Percentiles rank a stretch among this genome's conserved stretches.
Conservation (phyloP, 2,113 vertebrate species). For the Atrichornis clamosus region DNA sequence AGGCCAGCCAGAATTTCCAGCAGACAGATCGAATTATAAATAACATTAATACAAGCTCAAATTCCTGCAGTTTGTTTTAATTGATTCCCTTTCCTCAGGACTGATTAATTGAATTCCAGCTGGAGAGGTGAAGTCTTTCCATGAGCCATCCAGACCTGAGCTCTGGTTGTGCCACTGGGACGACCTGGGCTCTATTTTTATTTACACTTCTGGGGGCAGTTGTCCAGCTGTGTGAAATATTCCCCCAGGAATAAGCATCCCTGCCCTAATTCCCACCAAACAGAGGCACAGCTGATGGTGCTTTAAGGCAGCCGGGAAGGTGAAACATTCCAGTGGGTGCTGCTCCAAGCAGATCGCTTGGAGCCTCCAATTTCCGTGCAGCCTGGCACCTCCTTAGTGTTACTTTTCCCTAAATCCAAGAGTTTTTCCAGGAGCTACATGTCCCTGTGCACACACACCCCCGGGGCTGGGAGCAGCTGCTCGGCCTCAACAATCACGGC, state of each 20-base stretch:
- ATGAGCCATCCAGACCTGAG: neutral
- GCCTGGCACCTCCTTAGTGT: neutral
- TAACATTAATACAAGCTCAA: neutral
- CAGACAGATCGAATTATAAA: neutral
- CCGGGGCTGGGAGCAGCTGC: neutral
- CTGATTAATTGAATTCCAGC: neutral
- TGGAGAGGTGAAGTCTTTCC: neutral
- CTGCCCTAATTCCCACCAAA: neutral
- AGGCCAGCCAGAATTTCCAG: neutral
- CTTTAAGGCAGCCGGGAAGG: rapidly evolving
- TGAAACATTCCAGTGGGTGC: neutral
- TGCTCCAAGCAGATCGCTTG: too few relatives aligned
- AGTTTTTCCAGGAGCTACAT: neutral
- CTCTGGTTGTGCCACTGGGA: neutral
- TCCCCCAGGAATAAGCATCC: neutral
- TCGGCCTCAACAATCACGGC: neutral
- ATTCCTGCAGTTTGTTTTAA: neutral
- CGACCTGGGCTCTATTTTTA: neutral
- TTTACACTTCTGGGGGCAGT: neutral
- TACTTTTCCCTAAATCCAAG: neutral
- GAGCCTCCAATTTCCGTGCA: neutral
- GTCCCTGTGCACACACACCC: neutral
- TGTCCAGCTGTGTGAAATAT: neutral
- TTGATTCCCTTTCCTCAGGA: neutral
- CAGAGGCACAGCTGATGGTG: rapidly evolving